phyloP scores from a whole-genome alignment of 2,888 invertebrate species.

The Cosmia trapezina region DNA sequence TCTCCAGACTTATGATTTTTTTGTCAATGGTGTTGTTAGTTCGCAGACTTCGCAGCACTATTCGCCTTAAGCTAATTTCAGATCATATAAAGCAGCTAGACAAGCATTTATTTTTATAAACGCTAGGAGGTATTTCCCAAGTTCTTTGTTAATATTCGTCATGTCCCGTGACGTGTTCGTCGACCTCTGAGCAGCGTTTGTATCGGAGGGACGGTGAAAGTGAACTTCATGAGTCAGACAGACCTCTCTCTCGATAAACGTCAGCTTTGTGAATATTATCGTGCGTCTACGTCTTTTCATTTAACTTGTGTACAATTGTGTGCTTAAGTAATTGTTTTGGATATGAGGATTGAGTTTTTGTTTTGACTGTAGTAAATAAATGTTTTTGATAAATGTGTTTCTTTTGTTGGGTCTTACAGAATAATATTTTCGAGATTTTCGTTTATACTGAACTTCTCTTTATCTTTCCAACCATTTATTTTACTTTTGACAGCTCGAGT shows the following conservation, averaged over 20 bases:
- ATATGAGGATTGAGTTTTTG: conserved; percentile 16
- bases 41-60: too few species aligned
- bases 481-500: too few species aligned
- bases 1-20: too few species aligned
- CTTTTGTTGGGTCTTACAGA: not conserved
- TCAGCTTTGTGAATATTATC: conserved; percentile 70
- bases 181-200: conserved; percentile 47
- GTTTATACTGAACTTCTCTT: not conserved
- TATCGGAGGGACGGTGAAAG: conserved; percentile 80
- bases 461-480: too few species aligned
- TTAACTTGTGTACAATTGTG: conserved; percentile 38
- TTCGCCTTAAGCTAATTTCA: not conserved
- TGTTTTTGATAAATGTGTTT: conserved; percentile 10
- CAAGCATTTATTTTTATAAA: not conserved
- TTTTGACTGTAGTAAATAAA: conserved; percentile 9
- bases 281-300: conserved; percentile 45
- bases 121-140: not conserved
- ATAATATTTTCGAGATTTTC: not conserved
- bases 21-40: too few species aligned
- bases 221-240: conserved; percentile 81
- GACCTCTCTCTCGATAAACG: conserved; percentile 79
- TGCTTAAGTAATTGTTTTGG: conserved; percentile 41
- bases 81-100: not conserved
- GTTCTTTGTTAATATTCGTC: conserved; percentile 34
- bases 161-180: conserved; percentile 46